Conservation (phyloP, 2,888 invertebrate species). For the Lasioglossum pauxillum region DNA sequence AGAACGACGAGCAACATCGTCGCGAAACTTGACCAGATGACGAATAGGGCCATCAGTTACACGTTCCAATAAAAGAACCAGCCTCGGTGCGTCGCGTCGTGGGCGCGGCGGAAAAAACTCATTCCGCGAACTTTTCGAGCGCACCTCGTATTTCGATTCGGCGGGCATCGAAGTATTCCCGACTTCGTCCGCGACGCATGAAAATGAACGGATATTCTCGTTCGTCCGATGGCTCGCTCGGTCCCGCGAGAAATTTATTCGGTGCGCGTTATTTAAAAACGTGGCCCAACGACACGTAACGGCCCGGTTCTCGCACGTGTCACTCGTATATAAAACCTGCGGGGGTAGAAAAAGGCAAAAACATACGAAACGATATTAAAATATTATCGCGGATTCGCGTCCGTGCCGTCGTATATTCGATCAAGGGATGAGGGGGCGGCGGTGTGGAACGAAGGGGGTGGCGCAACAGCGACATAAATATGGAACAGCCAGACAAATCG, state of each 20-base stretch:
- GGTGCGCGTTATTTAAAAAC: slow-evolving; percentile 55
- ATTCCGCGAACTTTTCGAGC: neutral
- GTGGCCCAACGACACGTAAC: slow-evolving; percentile 44
- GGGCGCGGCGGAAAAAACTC: neutral
- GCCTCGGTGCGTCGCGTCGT: neutral
- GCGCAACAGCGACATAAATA: slow-evolving; percentile 24
- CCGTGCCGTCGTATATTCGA: slow-evolving; percentile 30
- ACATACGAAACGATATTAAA: slow-evolving; percentile 42
- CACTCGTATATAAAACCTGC: slow-evolving; percentile 7
- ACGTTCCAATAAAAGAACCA: neutral
- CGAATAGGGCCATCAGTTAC: neutral
- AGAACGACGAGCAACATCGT: neutral
- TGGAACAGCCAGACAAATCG: slow-evolving; percentile 10
- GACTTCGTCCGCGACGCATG: slow-evolving; percentile 45
- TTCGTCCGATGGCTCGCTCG: slow-evolving; percentile 32
- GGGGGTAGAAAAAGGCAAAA: neutral
- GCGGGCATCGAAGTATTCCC: slow-evolving; percentile 32
- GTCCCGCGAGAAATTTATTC: slow-evolving; percentile 54
- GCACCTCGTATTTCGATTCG: slow-evolving; percentile 36
- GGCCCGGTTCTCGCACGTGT: slow-evolving; percentile 19
- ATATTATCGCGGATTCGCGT: slow-evolving; percentile 51
- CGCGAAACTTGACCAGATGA: neutral
- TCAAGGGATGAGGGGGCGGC: no score
- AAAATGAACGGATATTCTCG: slow-evolving; percentile 45
- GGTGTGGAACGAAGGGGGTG: neutral